phyloP scores from a whole-genome alignment of 2,888 invertebrate species.

The Cantharis rustica region DNA sequence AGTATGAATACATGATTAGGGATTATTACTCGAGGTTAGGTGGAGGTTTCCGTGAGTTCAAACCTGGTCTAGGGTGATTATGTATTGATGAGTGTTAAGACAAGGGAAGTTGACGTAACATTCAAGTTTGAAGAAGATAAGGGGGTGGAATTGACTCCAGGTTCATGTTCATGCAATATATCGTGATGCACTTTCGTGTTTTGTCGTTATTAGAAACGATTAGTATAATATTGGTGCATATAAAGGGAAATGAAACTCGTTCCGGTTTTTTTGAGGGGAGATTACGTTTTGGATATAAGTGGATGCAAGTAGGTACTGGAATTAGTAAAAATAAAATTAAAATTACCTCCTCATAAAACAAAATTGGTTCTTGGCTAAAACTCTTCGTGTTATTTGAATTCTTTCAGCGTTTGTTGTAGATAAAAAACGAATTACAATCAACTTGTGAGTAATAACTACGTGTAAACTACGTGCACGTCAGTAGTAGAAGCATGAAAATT shows the following conservation, averaged over 20 bases:
- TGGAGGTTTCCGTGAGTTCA: constrained; percentile 27
- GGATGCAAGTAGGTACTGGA: not conserved
- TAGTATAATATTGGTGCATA: constrained; percentile 17
- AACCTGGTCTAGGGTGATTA: constrained; percentile 22
- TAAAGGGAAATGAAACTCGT: constrained; percentile 17
- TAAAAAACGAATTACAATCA: constrained; percentile 11
- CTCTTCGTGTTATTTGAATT: constrained; percentile 1
- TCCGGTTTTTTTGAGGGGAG: constrained; percentile 11
- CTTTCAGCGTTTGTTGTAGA: constrained; percentile 1
- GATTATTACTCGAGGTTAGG: constrained; percentile 26
- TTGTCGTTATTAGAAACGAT: constrained; percentile 22
- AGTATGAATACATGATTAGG: constrained; percentile 28
- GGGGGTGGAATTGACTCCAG: constrained; percentile 7
- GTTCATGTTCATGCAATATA: constrained; percentile 22
- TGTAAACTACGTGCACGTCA: constrained; percentile 31
- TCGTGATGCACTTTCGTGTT: constrained; percentile 31
- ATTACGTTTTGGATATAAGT: constrained; percentile 6
- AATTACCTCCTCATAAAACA: not conserved
- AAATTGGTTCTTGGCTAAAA: not conserved
- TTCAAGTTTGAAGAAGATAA: constrained; percentile 21
- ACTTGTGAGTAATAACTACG: constrained; percentile 21
- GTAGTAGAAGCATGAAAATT: constrained; percentile 29
- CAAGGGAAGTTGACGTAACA: constrained; percentile 27
- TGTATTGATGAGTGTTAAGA: constrained; percentile 30
- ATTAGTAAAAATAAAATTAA: not conserved